A percentile compares a stretch with the other conserved stretches of the same genome.
Conservation (phyloP, 2,888 invertebrate genomes). For the Hypomecis punctinalis region DNA sequence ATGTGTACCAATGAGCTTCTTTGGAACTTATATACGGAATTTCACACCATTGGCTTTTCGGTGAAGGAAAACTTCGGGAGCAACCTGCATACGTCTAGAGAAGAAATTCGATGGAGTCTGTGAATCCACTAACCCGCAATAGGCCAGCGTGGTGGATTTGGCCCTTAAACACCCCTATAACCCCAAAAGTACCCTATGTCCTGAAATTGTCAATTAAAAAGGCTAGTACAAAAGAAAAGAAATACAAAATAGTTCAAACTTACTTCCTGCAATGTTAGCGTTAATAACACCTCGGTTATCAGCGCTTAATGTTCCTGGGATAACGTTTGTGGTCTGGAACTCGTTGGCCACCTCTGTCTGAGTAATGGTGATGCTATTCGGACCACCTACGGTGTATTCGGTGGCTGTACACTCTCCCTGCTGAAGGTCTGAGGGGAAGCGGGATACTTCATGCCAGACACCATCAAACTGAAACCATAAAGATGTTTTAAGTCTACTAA, state of each 20-base stretch:
- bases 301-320: slow-evolving; percentile 46
- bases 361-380: slow-evolving; percentile 49
- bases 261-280: slow-evolving; percentile 53
- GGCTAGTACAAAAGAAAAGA: too few relatives aligned
- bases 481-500: not conserved
- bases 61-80: too few relatives aligned
- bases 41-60: too few relatives aligned
- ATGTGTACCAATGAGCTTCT: too few relatives aligned
- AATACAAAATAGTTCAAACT: slow-evolving; percentile 13
- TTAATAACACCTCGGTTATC: slow-evolving; percentile 62
- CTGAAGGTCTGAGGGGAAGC: slow-evolving; percentile 71
- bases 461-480: slow-evolving; percentile 67
- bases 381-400: slow-evolving; percentile 39
- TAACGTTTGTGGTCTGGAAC: slow-evolving; percentile 43
- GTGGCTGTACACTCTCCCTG: slow-evolving; percentile 63
- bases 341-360: slow-evolving; percentile 62
- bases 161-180: too few relatives aligned
- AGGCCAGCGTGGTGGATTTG: too few relatives aligned
- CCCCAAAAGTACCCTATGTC: too few relatives aligned
- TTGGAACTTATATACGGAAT: too few relatives aligned
- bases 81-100: too few relatives aligned
- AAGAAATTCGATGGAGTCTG: too few relatives aligned
- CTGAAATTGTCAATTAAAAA: too few relatives aligned
- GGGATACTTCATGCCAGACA: slow-evolving; percentile 68
- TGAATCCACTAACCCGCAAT: too few relatives aligned